Percentiles rank a stretch among this genome's conserved stretches.
These are phyloP conservation scores for Drosophila crucigera DNA, from an alignment of 2,888 invertebrate species.

Conservation along the genomic window DNA sequence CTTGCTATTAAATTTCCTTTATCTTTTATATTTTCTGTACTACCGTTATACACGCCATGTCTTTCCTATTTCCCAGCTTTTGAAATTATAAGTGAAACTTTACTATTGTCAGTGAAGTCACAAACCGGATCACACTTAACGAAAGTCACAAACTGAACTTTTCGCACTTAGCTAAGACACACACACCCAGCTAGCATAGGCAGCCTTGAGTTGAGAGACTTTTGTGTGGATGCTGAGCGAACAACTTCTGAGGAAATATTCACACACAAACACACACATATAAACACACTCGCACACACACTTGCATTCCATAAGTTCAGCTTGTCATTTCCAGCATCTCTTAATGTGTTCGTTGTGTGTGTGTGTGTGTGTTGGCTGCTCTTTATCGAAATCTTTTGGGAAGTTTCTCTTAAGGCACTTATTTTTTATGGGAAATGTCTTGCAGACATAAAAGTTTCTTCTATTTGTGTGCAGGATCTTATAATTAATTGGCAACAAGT, in stretches of 20 bases:
- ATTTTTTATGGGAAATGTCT: not conserved
- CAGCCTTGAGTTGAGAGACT: not conserved
- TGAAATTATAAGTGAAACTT: not conserved
- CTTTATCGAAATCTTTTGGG: not conserved
- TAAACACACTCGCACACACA: not conserved
- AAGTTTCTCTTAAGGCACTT: conserved; percentile 22
- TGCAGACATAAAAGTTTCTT: not conserved
- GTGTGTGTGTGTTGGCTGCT: conserved; percentile 16
- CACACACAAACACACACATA: not conserved
- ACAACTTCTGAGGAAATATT: conserved; percentile 2
- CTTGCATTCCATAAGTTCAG: not conserved
- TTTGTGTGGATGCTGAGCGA: conserved; percentile 28
- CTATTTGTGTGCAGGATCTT: not conserved
- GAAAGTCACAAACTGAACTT: not conserved
- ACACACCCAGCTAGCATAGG: not conserved
- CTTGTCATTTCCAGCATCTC: conserved; percentile 15
- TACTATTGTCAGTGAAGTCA: conserved; percentile 1
- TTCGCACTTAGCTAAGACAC: conserved; percentile 2
- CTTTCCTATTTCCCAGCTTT: not conserved
- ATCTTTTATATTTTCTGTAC: not conserved
- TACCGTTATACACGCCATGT: not conserved
- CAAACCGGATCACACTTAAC: conserved; percentile 1
- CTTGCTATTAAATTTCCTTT: not conserved
- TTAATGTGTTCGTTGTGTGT: conserved; percentile 3
- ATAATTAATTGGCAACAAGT: conserved; percentile 1